A percentile compares a stretch with the other conserved stretches of the same genome.
phyloP scores from a whole-genome alignment of 2,888 invertebrate species.

The Chorisops tibialis region DNA sequence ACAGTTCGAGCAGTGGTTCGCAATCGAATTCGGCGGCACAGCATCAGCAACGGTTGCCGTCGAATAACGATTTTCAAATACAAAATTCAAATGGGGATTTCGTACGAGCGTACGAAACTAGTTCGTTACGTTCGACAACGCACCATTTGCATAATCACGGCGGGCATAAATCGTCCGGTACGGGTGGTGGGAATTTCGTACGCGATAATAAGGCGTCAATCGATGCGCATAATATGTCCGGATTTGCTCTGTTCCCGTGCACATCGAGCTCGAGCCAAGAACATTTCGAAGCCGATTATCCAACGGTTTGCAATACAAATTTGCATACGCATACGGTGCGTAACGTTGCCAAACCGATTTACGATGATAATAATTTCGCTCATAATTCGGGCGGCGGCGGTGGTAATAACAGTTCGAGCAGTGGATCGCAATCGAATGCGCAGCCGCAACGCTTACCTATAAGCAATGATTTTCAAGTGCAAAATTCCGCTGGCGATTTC shows the following conservation, averaged over 20 bases:
- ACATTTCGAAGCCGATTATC: conserved; percentile 78
- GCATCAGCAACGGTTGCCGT: background rate
- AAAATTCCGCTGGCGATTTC: conserved; percentile 39
- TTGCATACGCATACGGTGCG: conserved; percentile 79
- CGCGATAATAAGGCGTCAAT: conserved; percentile 65
- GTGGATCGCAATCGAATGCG: background rate
- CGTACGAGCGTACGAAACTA: conserved; percentile 49
- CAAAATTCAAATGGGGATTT: conserved; percentile 40
- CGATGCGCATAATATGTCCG: conserved; percentile 63
- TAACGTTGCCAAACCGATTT: conserved; percentile 72
- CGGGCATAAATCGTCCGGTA: conserved; percentile 60
- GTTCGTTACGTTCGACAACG: conserved; percentile 39
- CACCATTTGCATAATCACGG: conserved; percentile 33
- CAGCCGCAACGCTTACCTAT: background rate
- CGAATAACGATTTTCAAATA: conserved; percentile 5
- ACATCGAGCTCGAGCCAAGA: conserved; percentile 81
- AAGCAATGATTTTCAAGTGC: conserved; percentile 7
- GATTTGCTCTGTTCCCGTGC: conserved; percentile 77
- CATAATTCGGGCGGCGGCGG: conserved; percentile 53
- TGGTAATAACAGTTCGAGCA: conserved; percentile 31
- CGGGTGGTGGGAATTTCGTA: conserved; percentile 51
- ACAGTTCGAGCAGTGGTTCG: conserved; percentile 27
- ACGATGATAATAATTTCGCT: conserved; percentile 62
- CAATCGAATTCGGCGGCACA: background rate
- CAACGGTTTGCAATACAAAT: conserved; percentile 81